Evolutionary conservation across 1,140 invertebrate species (phyloP).

Genomic region (Nasonia longicornis): DNA sequence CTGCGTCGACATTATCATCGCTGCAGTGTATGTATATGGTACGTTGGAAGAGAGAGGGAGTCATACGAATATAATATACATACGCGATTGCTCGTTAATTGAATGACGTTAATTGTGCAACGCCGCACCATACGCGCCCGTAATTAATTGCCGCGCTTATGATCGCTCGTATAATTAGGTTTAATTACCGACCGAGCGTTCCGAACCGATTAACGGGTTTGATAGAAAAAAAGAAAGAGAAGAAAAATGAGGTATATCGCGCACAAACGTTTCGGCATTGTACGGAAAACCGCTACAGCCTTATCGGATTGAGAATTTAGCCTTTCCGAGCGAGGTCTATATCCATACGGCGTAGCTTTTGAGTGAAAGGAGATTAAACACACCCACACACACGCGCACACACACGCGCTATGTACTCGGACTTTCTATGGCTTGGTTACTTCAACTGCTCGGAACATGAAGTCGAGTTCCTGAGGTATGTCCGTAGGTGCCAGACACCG

Average conservation of each 20-base stretch:
- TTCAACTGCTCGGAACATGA: background rate
- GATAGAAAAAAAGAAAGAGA: background rate
- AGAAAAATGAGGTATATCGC: too few species aligned
- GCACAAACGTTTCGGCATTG: too few species aligned
- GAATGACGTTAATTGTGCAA: slow-evolving; percentile 9
- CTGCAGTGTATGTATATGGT: too few species aligned
- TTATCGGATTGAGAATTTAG: slow-evolving; percentile 6
- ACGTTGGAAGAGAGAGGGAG: background rate
- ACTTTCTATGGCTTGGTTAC: too few species aligned
- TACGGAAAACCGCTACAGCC: too few species aligned
- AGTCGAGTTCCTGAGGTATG: background rate
- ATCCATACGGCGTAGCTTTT: too few species aligned
- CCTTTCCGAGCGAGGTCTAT: background rate
- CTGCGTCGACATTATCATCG: background rate
- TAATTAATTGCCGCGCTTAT: slow-evolving; percentile 21
- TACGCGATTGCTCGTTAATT: slow-evolving; percentile 13
- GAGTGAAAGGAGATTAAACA: too few species aligned
- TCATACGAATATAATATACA: background rate
- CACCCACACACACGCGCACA: too few species aligned
- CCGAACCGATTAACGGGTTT: slow-evolving; percentile 23
- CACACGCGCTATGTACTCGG: too few species aligned
- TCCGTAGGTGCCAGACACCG: background rate
- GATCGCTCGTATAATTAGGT: background rate
- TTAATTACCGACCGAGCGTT: slow-evolving; percentile 14
- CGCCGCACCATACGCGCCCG: background rate